These are phyloP conservation scores for Gulo gulo DNA, from an alignment of 2,113 vertebrate species.

Conservation along the genomic window DNA sequence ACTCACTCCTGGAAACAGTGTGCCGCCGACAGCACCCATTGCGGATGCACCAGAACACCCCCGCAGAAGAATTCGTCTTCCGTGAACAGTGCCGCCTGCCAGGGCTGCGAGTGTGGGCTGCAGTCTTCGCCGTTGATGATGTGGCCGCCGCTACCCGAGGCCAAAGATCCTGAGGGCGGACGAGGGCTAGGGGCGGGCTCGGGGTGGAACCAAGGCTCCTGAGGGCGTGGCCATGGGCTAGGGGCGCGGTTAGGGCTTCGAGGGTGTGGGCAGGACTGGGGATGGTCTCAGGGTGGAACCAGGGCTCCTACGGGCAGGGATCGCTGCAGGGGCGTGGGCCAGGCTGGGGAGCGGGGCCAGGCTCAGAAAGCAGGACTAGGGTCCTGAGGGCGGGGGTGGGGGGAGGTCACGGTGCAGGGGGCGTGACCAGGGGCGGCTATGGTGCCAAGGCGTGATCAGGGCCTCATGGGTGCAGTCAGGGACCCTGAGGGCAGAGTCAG, in stretches of 20 bases:
- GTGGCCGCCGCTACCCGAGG: not conserved
- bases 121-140: constrained; percentile 53
- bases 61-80: constrained; percentile 51
- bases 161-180: not conserved
- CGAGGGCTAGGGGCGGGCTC: not conserved
- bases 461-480: not conserved
- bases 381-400: not conserved
- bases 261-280: not conserved
- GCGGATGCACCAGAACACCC: constrained; percentile 56
- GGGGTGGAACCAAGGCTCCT: accelerated
- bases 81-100: constrained; percentile 57
- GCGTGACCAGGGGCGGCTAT: not conserved
- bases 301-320: accelerated
- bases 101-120: constrained; percentile 58
- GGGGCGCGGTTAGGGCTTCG: too few relatives aligned
- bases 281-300: not conserved
- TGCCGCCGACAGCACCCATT: constrained; percentile 61
- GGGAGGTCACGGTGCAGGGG: not conserved
- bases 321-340: not conserved
- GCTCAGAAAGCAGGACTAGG: too few relatives aligned
- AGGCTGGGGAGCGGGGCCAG: not conserved
- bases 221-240: not conserved
- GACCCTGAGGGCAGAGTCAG: not conserved
- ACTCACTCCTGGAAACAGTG: constrained; percentile 65
- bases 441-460: not conserved